Evolutionary conservation across 2,888 invertebrate species (phyloP).

Genomic region (Eupithecia vulgata): DNA sequence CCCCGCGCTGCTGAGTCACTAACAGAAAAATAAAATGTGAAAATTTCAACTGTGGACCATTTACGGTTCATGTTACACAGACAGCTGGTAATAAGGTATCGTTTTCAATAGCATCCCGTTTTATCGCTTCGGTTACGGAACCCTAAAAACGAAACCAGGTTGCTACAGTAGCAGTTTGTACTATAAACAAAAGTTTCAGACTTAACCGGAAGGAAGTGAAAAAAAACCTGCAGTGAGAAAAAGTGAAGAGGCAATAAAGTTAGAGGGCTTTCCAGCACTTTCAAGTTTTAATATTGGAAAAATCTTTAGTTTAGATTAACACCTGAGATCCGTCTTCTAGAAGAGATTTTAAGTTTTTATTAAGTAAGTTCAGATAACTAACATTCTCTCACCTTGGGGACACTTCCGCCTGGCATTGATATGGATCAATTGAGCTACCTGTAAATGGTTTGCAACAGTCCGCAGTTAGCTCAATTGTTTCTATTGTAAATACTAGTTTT

Average conservation of each 20-base stretch:
- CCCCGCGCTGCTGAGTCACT: slow-evolving; percentile 73
- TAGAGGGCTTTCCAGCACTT: slow-evolving; percentile 27
- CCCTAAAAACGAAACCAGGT: too few relatives aligned
- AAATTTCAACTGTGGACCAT: too few relatives aligned
- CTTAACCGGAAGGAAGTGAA: slow-evolving; percentile 30
- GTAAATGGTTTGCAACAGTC: too few relatives aligned
- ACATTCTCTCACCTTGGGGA: too few relatives aligned
- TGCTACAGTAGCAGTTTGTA: neutral
- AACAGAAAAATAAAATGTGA: too few relatives aligned
- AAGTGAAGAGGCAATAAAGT: slow-evolving; percentile 56
- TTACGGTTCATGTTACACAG: too few relatives aligned
- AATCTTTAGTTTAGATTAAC: neutral
- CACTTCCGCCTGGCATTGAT: too few relatives aligned
- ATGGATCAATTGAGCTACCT: too few relatives aligned
- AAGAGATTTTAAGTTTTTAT: neutral
- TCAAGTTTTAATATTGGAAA: slow-evolving; percentile 41
- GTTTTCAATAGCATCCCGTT: too few relatives aligned
- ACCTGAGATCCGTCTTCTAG: neutral
- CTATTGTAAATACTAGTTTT: too few relatives aligned
- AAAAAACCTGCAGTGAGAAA: slow-evolving; percentile 33
- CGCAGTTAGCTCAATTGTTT: too few relatives aligned
- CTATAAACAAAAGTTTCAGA: neutral
- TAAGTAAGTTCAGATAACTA: neutral
- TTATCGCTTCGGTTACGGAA: neutral
- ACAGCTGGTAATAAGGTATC: too few relatives aligned